Percentiles rank a stretch among this genome's conserved stretches.
Evolutionary conservation across 1,140 invertebrate genomes (phyloP).

Genomic region (Drosophila nebulosa): DNA sequence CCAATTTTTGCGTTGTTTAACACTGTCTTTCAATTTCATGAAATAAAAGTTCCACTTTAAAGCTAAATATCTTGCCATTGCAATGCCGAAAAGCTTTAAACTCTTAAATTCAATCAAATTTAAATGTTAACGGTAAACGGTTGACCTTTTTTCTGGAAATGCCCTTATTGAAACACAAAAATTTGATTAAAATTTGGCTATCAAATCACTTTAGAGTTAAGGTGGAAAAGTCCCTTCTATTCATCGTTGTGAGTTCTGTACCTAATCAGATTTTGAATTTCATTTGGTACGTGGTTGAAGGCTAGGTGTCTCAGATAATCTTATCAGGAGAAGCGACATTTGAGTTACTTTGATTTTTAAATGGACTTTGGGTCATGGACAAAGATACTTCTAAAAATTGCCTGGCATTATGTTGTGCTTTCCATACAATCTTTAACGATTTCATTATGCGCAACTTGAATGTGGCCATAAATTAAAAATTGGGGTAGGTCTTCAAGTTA

Average conservation of each 20-base stretch:
- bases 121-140: too few relatives aligned
- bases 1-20: too few relatives aligned
- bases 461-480: neutral
- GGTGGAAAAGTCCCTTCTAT: neutral
- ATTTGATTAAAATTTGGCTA: neutral
- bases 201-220: neutral
- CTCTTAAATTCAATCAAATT: too few relatives aligned
- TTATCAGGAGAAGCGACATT: neutral
- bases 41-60: too few relatives aligned
- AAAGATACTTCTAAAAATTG: neutral
- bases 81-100: too few relatives aligned
- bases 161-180: neutral
- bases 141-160: too few relatives aligned
- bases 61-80: too few relatives aligned
- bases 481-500: slow-evolving; percentile 37
- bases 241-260: neutral
- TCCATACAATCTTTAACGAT: neutral
- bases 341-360: neutral
- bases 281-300: neutral
- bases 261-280: neutral
- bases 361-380: neutral
- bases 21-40: too few relatives aligned
- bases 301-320: neutral
- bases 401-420: neutral
- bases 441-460: neutral